Conservation (phyloP, 2,888 invertebrate species). For the Sicus ferrugineus region DNA sequence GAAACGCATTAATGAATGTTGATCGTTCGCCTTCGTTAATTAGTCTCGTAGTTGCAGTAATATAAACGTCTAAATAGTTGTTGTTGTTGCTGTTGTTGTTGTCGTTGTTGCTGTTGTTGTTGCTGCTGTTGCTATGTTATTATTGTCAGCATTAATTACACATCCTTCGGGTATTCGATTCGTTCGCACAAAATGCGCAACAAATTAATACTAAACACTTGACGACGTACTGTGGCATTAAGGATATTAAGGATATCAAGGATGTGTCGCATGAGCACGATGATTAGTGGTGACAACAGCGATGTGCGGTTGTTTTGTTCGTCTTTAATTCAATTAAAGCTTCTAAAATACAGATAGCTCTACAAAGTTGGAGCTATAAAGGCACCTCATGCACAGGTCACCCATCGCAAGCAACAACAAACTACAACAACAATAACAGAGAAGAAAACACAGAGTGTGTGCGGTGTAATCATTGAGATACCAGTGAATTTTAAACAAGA, state of each 20-base stretch:
- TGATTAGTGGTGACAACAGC: not conserved
- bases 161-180: slow-evolving; percentile 31
- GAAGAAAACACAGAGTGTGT: too few species aligned
- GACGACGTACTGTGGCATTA: slow-evolving; percentile 17
- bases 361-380: not conserved
- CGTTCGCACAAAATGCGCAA: slow-evolving; percentile 27
- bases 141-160: slow-evolving; percentile 29
- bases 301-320: not conserved
- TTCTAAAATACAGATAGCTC: not conserved
- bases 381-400: not conserved
- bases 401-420: too few species aligned
- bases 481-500: too few species aligned
- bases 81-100: not conserved
- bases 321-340: not conserved
- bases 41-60: too few species aligned
- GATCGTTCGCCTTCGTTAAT: too few species aligned
- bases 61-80: too few species aligned
- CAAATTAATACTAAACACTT: not conserved
- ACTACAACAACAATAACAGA: too few species aligned
- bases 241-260: not conserved
- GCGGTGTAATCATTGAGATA: too few species aligned
- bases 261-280: not conserved
- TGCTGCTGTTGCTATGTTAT: not conserved
- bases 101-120: not conserved
- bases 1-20: too few species aligned